Conservation (phyloP, 2,797 vertebrate species). For the Adrianichthys oophorus region DNA sequence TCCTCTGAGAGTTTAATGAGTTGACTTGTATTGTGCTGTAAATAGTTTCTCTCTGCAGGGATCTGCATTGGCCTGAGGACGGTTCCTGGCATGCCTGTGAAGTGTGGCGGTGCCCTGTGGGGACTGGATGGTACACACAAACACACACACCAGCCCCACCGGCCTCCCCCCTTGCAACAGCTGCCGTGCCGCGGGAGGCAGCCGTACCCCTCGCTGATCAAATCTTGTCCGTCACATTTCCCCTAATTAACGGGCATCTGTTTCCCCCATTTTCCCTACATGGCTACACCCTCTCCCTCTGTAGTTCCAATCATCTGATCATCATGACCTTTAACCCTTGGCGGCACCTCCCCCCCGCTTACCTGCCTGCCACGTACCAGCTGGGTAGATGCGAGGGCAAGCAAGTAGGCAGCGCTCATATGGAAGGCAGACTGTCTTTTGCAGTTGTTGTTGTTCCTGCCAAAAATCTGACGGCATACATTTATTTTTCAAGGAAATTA, state of each 20-base stretch:
- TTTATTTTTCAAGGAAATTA: constrained; percentile 16
- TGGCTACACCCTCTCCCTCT: constrained; percentile 74
- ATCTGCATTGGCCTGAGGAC: constrained; percentile 73
- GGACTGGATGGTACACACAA: constrained; percentile 51
- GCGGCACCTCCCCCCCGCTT: constrained; percentile 37
- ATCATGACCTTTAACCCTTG: constrained; percentile 71
- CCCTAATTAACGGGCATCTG: constrained; percentile 99
- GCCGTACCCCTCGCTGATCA: constrained; percentile 89
- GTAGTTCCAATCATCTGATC: constrained; percentile 74
- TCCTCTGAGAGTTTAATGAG: constrained; percentile 73
- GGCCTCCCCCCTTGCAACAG: constrained; percentile 88
- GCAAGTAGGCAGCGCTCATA: constrained; percentile 40
- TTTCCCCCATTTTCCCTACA: constrained; percentile 90
- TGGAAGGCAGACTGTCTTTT: constrained; percentile 34
- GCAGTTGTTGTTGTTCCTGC: constrained; percentile 22
- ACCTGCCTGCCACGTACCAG: constrained; percentile 48
- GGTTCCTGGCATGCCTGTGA: constrained; percentile 73
- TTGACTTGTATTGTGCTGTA: constrained; percentile 72
- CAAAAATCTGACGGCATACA: constrained; percentile 30
- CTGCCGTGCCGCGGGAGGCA: constrained; percentile 92
- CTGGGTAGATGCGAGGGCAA: constrained; percentile 47
- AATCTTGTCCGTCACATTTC: constrained; percentile 99
- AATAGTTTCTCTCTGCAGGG: constrained; percentile 74
- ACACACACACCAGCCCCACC: constrained; percentile 70
- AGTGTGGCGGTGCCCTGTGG: constrained; percentile 75